These are phyloP conservation scores for Noctua fimbriata DNA, from an alignment of 2,888 invertebrate genomes.

Conservation along the genomic window DNA sequence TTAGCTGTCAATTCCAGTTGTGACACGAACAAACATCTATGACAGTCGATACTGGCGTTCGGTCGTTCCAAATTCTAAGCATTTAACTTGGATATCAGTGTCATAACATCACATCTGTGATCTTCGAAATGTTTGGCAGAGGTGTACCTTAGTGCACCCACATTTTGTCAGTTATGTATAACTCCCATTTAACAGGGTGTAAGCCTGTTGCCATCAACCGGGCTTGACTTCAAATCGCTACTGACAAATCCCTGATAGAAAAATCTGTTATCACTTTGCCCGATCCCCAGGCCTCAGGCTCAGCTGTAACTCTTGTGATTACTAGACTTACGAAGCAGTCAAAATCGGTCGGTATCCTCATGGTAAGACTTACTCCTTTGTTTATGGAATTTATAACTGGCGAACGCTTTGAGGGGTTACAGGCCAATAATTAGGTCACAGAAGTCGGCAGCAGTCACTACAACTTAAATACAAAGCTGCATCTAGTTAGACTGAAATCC, in stretches of 20 bases:
- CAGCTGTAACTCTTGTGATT: background rate
- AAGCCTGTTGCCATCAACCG: too few relatives aligned
- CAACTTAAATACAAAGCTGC: conserved; percentile 33
- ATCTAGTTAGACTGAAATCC: conserved; percentile 12
- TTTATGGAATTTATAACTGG: background rate
- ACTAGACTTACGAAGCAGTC: background rate
- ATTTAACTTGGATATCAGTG: background rate
- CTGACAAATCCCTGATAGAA: background rate
- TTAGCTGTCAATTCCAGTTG: conserved; percentile 30
- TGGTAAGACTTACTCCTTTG: background rate
- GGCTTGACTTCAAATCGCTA: too few relatives aligned
- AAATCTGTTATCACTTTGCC: background rate
- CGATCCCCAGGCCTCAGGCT: background rate
- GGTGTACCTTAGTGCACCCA: background rate
- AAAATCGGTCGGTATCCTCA: background rate
- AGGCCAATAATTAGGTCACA: conserved; percentile 19
- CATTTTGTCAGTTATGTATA: background rate
- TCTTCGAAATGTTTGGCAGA: too few relatives aligned
- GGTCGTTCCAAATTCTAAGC: background rate
- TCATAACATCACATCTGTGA: background rate
- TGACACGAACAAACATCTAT: conserved; percentile 14
- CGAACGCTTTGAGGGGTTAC: background rate
- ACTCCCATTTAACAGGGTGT: too few relatives aligned
- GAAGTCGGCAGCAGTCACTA: conserved; percentile 19
- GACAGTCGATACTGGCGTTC: conserved; percentile 5